Evolutionary conservation across 2,888 invertebrate genomes (phyloP).

Genomic region (Ypsolopha sequella): DNA sequence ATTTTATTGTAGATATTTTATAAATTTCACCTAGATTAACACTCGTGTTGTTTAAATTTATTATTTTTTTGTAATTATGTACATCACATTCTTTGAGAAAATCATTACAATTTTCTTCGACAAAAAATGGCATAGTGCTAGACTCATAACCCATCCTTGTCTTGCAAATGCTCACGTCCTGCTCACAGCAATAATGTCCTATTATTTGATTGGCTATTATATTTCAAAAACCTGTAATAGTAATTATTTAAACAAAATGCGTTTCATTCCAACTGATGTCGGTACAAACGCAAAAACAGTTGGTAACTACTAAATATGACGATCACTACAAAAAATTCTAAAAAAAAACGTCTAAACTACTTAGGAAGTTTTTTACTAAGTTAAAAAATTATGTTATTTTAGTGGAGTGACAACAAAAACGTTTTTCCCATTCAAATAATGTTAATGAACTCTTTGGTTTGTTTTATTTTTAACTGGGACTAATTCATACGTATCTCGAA

Average conservation of each 20-base stretch:
- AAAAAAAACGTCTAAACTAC: slow-evolving; percentile 5
- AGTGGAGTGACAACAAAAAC: slow-evolving; percentile 13
- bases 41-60: no score
- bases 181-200: no score
- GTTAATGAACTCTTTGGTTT: slow-evolving; percentile 29
- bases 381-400: slow-evolving; percentile 8
- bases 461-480: neutral
- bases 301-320: slow-evolving; percentile 36
- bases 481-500: no score
- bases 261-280: neutral
- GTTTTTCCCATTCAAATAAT: slow-evolving; percentile 8
- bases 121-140: no score
- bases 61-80: no score
- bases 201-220: no score
- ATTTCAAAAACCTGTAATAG: neutral
- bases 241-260: neutral
- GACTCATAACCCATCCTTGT: no score
- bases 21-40: no score
- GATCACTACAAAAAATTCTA: slow-evolving; percentile 11
- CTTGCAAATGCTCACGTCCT: no score
- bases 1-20: no score
- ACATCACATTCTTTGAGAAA: no score
- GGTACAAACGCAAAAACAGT: slow-evolving; percentile 13
- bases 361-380: slow-evolving; percentile 11
- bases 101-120: no score